Evolutionary conservation across 2,797 vertebrate species (phyloP).

Genomic region (Acestrorhynchus altus): DNA sequence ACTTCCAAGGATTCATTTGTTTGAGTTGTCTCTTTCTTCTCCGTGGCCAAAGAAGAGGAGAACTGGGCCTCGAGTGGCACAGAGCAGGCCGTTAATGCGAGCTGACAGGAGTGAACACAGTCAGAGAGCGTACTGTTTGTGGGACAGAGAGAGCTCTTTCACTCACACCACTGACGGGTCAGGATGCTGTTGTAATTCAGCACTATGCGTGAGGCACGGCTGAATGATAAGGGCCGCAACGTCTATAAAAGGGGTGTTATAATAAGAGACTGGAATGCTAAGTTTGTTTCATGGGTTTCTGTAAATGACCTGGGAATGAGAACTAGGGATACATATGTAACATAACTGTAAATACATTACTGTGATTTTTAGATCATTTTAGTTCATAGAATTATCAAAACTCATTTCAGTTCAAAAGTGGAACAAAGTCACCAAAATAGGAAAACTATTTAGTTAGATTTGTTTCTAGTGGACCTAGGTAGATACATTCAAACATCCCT

Average conservation of each 20-base stretch:
- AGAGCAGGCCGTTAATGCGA: conserved; percentile 65
- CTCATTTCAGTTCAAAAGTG: too few species aligned
- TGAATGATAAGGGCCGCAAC: not conserved
- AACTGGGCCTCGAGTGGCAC: conserved; percentile 15
- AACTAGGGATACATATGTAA: not conserved
- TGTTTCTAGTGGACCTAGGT: too few species aligned
- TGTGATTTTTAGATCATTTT: too few species aligned
- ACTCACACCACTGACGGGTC: conserved; percentile 18
- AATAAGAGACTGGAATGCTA: not conserved
- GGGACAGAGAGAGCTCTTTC: conserved; percentile 70
- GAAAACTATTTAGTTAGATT: too few species aligned
- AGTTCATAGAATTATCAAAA: too few species aligned
- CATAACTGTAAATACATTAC: not conserved
- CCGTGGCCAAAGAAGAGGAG: not conserved
- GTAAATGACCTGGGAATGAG: not conserved
- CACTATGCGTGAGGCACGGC: conserved; percentile 6
- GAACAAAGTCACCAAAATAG: too few species aligned
- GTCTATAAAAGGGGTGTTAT: not conserved
- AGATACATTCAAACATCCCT: too few species aligned
- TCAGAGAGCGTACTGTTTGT: conserved; percentile 75
- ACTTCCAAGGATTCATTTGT: conserved; percentile 4
- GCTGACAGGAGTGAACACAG: conserved; percentile 77
- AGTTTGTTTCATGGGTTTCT: not conserved
- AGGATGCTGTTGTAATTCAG: conserved; percentile 45
- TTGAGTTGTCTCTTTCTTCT: conserved; percentile 15